Conservation (phyloP, 2,888 invertebrate genomes). For the Dasypolia templi region DNA sequence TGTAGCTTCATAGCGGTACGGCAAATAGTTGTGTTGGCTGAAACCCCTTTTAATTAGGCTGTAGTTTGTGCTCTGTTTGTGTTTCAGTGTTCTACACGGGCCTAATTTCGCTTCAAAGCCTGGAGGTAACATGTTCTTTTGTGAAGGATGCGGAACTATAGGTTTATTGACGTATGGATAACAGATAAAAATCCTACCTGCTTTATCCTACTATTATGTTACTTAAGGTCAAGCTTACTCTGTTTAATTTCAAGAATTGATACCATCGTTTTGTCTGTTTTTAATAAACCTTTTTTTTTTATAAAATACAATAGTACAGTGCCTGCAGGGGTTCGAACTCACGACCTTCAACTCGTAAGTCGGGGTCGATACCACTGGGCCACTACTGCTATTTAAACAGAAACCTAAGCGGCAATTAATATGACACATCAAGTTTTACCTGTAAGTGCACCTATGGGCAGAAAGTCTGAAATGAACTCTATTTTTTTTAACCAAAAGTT, state of each 20-base stretch:
- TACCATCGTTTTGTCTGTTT: neutral
- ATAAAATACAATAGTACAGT: too few relatives aligned
- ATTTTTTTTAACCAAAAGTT: too few relatives aligned
- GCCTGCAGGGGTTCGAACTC: too few relatives aligned
- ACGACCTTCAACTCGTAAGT: too few relatives aligned
- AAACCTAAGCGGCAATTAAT: too few relatives aligned
- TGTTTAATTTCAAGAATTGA: slow-evolving; percentile 5
- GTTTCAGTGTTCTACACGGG: slow-evolving; percentile 20
- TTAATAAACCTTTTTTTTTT: too few relatives aligned
- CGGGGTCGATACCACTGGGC: too few relatives aligned
- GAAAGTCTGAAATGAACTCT: too few relatives aligned
- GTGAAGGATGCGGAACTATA: neutral
- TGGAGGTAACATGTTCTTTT: slow-evolving; percentile 4
- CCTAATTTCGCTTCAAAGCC: slow-evolving; percentile 30
- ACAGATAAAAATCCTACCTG: neutral
- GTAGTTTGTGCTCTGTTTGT: slow-evolving; percentile 9
- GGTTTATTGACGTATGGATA: neutral
- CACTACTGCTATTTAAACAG: too few relatives aligned
- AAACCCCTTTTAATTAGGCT: slow-evolving; percentile 28
- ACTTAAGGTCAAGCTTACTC: neutral
- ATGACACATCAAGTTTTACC: too few relatives aligned
- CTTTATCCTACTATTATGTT: neutral
- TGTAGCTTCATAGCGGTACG: neutral
- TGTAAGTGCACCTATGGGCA: too few relatives aligned
- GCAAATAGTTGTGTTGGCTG: slow-evolving; percentile 30